A percentile compares a stretch with the other conserved stretches of the same genome.
These are phyloP conservation scores for Rhagophthalmus giganteus DNA, from an alignment of 2,888 invertebrate genomes.

Conservation along the genomic window DNA sequence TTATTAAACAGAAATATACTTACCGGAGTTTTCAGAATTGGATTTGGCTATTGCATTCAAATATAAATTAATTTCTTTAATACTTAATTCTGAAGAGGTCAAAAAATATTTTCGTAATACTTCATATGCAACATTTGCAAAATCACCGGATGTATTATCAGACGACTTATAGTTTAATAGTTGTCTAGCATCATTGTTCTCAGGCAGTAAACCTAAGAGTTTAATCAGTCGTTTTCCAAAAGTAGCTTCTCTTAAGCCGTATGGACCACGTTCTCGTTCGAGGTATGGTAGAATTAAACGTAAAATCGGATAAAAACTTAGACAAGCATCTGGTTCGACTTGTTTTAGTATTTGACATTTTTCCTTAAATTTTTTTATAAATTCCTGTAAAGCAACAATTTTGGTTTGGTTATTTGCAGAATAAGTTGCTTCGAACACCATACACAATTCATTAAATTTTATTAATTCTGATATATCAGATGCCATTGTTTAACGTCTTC, in stretches of 20 bases:
- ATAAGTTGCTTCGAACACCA: constrained; percentile 62
- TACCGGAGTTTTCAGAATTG: constrained; percentile 58
- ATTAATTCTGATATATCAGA: too few relatives aligned
- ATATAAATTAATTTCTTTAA: constrained; percentile 72
- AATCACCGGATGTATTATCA: constrained; percentile 64
- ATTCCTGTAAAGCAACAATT: constrained; percentile 56
- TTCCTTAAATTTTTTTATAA: constrained; percentile 58
- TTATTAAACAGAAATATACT: constrained; percentile 1
- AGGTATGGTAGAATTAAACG: constrained; percentile 77
- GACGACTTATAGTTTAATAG: constrained; percentile 56
- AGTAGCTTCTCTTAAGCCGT: constrained; percentile 79
- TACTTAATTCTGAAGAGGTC: constrained; percentile 58
- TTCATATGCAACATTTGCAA: constrained; percentile 76
- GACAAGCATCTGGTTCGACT: constrained; percentile 49
- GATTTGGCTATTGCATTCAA: constrained; percentile 75
- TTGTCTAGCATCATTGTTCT: constrained; percentile 62
- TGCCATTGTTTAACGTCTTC: too few relatives aligned
- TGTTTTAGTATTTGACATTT: constrained; percentile 47
- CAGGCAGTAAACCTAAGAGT: constrained; percentile 70
- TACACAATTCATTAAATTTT: constrained; percentile 62
- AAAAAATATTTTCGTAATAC: constrained; percentile 65
- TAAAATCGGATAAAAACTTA: constrained; percentile 71
- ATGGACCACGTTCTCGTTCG: constrained; percentile 79
- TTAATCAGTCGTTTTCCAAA: constrained; percentile 75
- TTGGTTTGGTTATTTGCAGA: constrained; percentile 57